Evolutionary conservation across 2,888 invertebrate genomes (phyloP).

Genomic region (Tenthredo livida): DNA sequence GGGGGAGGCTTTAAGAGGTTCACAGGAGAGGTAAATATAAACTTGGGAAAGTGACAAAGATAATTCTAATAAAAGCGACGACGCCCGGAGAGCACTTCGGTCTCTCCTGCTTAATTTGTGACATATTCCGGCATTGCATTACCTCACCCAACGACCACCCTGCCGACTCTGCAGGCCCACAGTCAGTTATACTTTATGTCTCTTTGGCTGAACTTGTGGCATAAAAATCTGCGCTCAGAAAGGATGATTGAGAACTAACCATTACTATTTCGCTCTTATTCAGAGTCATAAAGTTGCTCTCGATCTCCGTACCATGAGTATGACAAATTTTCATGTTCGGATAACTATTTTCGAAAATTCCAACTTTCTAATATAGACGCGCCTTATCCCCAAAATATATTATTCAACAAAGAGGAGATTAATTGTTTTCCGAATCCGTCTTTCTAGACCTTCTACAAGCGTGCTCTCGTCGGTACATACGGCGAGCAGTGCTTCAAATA

Average conservation of each 20-base stretch:
- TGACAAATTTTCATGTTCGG: background rate
- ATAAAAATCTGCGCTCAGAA: slow-evolving; percentile 37
- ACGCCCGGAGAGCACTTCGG: slow-evolving; percentile 72
- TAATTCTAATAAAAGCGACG: slow-evolving; percentile 78
- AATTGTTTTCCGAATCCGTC: slow-evolving; percentile 5
- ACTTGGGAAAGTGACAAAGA: slow-evolving; percentile 78
- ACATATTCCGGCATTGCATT: slow-evolving; percentile 77
- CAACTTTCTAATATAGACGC: background rate
- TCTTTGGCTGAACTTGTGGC: slow-evolving; percentile 30
- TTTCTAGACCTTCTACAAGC: background rate
- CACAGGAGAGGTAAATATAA: slow-evolving; percentile 77
- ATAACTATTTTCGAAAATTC: background rate
- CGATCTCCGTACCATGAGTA: background rate
- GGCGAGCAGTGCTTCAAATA: slow-evolving; percentile 33
- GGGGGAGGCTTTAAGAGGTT: slow-evolving; percentile 75
- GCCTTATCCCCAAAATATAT: background rate
- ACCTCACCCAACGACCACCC: slow-evolving; percentile 62
- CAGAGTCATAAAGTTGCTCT: background rate
- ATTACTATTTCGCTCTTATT: background rate
- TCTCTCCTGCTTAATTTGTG: slow-evolving; percentile 76
- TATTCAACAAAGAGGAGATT: background rate
- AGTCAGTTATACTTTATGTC: slow-evolving; percentile 49
- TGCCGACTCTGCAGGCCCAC: slow-evolving; percentile 27
- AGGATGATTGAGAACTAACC: slow-evolving; percentile 32
- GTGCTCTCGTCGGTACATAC: background rate